Percentiles rank a stretch among this genome's conserved stretches.
Conservation (phyloP, 2,113 vertebrate genomes). For the Hipposideros armiger region DNA sequence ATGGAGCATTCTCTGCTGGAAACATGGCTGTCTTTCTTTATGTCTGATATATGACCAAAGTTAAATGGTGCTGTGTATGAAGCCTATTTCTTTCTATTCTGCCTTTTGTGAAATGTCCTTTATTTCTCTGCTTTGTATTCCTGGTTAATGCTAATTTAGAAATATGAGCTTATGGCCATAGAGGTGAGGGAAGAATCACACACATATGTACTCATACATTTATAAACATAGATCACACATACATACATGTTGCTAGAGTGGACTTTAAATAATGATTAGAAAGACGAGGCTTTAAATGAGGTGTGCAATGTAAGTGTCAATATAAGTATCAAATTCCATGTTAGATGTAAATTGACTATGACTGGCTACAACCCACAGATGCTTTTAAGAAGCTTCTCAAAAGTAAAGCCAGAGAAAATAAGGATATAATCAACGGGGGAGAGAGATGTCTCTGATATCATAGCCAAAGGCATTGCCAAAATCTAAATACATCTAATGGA, state of each 20-base stretch:
- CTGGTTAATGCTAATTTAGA: slow-evolving; percentile 14
- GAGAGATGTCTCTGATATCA: not conserved
- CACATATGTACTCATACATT: not conserved
- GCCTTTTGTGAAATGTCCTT: not conserved
- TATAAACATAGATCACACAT: not conserved
- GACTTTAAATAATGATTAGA: not conserved
- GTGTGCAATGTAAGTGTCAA: not conserved
- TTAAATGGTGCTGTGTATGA: not conserved
- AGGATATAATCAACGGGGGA: not conserved
- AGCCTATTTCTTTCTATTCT: slow-evolving; percentile 14
- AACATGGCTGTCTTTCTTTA: not conserved
- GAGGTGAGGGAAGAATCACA: not conserved
- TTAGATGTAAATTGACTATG: not conserved
- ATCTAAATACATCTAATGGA: not conserved
- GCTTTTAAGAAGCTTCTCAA: slow-evolving; percentile 39
- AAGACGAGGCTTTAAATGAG: not conserved
- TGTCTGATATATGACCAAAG: not conserved
- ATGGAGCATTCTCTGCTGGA: not conserved
- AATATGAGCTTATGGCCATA: not conserved
- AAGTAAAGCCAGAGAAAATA: slow-evolving; percentile 40
- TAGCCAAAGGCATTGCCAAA: not conserved
- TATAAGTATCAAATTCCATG: slow-evolving; percentile 17
- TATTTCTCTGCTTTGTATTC: not conserved
- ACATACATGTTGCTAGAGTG: not conserved
- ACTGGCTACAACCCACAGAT: not conserved